A percentile compares a stretch with the other conserved stretches of the same genome.
Conservation (phyloP, 2,888 invertebrate genomes). For the Doris montereyensis region DNA sequence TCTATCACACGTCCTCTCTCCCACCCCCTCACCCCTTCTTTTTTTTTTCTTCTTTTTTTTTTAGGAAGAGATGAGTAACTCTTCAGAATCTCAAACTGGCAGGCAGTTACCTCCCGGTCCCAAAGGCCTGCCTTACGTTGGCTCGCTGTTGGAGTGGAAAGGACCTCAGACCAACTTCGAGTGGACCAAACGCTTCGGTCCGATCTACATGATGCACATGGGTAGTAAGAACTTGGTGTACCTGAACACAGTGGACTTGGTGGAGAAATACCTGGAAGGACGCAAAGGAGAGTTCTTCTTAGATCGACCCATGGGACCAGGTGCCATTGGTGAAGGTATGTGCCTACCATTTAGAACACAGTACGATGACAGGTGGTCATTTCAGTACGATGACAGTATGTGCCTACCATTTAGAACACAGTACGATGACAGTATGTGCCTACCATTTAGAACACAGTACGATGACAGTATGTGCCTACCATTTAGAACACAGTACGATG, state of each 20-base stretch:
- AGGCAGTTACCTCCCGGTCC: slow-evolving; percentile 41
- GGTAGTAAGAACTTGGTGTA: slow-evolving; percentile 45
- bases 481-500: no score
- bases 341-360: no score
- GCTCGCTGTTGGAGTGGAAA: slow-evolving; percentile 42
- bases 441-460: no score
- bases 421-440: no score
- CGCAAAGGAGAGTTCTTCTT: slow-evolving; percentile 38
- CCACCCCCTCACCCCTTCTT: background rate
- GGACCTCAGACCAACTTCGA: slow-evolving; percentile 46
- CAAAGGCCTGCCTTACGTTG: slow-evolving; percentile 39
- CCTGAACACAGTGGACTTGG: slow-evolving; percentile 44
- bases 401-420: no score
- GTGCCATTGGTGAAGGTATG: slow-evolving; percentile 44
- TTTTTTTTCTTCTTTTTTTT: background rate
- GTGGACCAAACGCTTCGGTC: slow-evolving; percentile 44
- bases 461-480: no score
- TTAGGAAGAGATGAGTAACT: background rate
- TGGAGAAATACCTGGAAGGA: slow-evolving; percentile 44
- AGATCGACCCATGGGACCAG: slow-evolving; percentile 46
- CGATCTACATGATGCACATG: slow-evolving; percentile 43
- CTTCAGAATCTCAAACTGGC: background rate
- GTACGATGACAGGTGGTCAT: no score
- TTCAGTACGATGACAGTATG: no score
- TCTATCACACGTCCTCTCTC: background rate